A percentile compares a stretch with the other conserved stretches of the same genome.
Conservation (phyloP, 2,113 vertebrate species). For the Microcebus ravelobensis region DNA sequence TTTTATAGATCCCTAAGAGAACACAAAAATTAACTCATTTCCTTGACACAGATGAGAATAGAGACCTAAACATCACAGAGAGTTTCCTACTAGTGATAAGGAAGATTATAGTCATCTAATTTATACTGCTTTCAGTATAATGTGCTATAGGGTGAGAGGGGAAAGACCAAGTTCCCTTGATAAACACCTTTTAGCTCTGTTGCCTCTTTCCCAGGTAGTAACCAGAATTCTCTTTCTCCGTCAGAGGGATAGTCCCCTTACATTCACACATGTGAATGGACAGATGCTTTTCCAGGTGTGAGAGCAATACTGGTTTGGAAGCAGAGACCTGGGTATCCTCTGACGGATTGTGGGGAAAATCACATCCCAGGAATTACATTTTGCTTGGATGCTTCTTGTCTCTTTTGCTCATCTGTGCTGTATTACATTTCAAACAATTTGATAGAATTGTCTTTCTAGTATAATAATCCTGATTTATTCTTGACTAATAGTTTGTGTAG, state of each 20-base stretch:
- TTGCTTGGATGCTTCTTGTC: neutral
- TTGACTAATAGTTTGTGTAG: neutral
- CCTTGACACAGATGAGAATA: neutral
- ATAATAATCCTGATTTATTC: neutral
- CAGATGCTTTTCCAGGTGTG: neutral
- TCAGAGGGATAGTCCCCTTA: neutral
- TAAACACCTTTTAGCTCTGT: neutral
- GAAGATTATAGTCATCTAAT: neutral
- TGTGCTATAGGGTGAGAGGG: neutral
- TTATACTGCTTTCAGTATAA: neutral
- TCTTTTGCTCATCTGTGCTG: neutral
- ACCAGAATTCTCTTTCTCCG: neutral
- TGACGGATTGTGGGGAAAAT: neutral
- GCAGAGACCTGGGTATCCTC: neutral
- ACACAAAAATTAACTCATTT: neutral
- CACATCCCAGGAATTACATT: neutral
- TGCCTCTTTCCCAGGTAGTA: neutral
- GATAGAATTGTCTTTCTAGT: neutral
- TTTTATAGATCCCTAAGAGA: constrained; percentile 3
- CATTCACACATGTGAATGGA: neutral
- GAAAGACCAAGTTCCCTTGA: fast-evolving
- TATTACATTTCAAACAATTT: neutral
- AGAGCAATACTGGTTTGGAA: neutral
- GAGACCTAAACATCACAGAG: neutral
- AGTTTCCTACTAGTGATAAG: neutral